These are phyloP conservation scores for Neogale vison DNA, from an alignment of 2,113 vertebrate genomes.

Conservation along the genomic window DNA sequence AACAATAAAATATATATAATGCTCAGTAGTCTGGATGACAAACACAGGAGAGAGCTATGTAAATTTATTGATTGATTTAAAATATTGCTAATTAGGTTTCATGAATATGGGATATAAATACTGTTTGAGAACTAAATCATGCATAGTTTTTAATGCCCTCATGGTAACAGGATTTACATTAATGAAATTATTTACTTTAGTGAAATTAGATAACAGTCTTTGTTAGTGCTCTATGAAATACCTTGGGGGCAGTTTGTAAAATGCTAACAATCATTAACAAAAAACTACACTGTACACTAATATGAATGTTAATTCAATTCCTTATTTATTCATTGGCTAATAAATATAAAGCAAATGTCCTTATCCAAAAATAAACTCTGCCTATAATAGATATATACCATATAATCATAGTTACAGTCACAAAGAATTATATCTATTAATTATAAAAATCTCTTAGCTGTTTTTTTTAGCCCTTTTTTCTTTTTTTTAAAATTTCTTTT, in stretches of 20 bases:
- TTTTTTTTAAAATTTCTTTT: no score
- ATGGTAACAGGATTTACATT: background rate
- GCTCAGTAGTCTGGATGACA: background rate
- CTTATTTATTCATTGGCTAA: background rate
- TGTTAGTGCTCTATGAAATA: background rate
- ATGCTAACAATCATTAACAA: background rate
- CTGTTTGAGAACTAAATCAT: background rate
- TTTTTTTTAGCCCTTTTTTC: background rate
- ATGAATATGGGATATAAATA: background rate
- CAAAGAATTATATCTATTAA: background rate
- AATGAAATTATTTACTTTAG: conserved; percentile 1
- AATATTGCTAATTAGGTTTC: background rate
- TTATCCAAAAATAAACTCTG: background rate
- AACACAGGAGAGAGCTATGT: background rate
- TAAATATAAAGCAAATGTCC: conserved; percentile 21
- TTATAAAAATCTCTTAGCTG: background rate
- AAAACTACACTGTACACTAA: background rate
- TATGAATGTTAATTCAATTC: background rate
- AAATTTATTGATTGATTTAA: background rate
- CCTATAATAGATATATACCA: background rate
- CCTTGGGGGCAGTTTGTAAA: background rate
- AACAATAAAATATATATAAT: background rate
- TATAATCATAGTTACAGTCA: background rate
- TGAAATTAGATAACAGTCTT: background rate
- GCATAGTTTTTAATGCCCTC: background rate